Evolutionary conservation across 2,797 vertebrate genomes (phyloP), one percentile per base, ranked within the genome.

Genomic region (Acipenser ruthenus): DNA sequence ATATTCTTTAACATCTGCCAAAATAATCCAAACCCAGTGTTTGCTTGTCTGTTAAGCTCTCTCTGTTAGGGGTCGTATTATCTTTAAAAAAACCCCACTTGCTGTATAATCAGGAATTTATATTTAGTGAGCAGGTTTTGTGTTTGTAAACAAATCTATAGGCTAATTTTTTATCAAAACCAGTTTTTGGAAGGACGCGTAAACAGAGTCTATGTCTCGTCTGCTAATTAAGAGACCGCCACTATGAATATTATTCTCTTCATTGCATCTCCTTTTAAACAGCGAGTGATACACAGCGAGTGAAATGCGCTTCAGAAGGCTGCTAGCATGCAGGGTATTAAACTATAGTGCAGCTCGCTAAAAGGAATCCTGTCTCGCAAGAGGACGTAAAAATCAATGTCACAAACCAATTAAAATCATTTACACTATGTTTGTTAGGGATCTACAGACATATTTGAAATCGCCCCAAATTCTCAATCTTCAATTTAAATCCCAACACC

Each of bases 221-320:
- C 76, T 64, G 74, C 77, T 88, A 87, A 90, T 87, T 87, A 78
- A 82, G 64, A 74, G 80, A 78, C 76, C 80, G 61, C 77, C 77
- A 75, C 77, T 75, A 72, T 89, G 88, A 91, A 90, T 83, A 88
- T 87, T 86, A 86, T 86, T 82, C 82, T 80, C 81, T 73, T 83
- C 75, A 65, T 72, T 71, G 73, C 63, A 70, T 72, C 68, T 68
- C 53, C 73, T 74, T 70, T 73, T 71, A 75, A 76, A 80, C 79
- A n/a, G n/a, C n/a, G n/a, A n/a, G n/a, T n/a, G n/a, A 15, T 66
- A 67, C n/a, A 60, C 52, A 77, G 73, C 67, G 77, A 80, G 83
- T 79, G 84, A 86, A 84, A 76, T 37, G 37, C 37, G 37, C 4
- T 37, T 37, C 5, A 5, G 37, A 4, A 37, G 37, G 37, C 37